These are phyloP conservation scores for Rafetus swinhoei DNA, from an alignment of 2,113 vertebrate genomes.

Conservation along the genomic window DNA sequence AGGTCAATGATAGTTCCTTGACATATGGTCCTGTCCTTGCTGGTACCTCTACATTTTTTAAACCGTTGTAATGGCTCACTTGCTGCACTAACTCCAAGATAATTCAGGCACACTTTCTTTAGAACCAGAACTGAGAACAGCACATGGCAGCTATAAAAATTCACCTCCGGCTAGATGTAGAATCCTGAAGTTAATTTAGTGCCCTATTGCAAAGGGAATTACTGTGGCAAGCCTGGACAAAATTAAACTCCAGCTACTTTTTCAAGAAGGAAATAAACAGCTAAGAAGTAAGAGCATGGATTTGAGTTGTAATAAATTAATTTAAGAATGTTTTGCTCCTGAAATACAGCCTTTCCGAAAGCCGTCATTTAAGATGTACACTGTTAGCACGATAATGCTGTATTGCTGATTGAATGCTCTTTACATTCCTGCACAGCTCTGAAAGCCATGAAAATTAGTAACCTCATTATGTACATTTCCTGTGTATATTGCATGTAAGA, in stretches of 20 bases:
- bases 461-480: not conserved
- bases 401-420: not conserved
- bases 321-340: not conserved
- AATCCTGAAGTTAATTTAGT: slow-evolving; percentile 30
- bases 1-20: not conserved
- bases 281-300: not conserved
- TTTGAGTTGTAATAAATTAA: not conserved
- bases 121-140: slow-evolving; percentile 23
- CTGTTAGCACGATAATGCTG: not conserved
- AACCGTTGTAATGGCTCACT: not conserved
- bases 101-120: slow-evolving; percentile 36
- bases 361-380: not conserved
- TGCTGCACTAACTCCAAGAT: not conserved
- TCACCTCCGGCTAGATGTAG: slow-evolving; percentile 8
- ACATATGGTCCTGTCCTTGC: not conserved
- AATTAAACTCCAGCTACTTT: slow-evolving; percentile 12
- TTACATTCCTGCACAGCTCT: not conserved
- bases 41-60: not conserved
- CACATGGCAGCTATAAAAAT: slow-evolving; percentile 31
- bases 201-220: not conserved
- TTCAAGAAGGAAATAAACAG: slow-evolving; percentile 18
- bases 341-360: slow-evolving; percentile 4
- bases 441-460: not conserved
- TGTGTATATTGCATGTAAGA: not conserved
- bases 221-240: slow-evolving; percentile 16